phyloP scores from a whole-genome alignment of 2,888 invertebrate genomes.

The Drosophila phalerata region DNA sequence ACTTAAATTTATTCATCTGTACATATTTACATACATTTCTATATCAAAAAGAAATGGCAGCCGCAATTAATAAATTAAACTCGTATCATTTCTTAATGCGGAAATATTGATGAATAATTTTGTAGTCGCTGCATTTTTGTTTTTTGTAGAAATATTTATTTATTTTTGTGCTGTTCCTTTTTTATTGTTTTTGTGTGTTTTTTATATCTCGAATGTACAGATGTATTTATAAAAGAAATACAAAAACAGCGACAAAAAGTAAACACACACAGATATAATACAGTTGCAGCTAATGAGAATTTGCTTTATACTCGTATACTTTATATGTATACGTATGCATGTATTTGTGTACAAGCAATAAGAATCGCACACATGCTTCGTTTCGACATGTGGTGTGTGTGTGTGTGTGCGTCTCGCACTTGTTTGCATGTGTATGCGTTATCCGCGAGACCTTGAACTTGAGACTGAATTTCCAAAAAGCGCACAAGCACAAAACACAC shows the following conservation, averaged over 20 bases:
- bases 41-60: constrained; percentile 40
- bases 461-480: constrained; percentile 86
- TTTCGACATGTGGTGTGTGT: constrained; percentile 8
- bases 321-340: constrained; percentile 17
- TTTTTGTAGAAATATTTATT: constrained; percentile 21
- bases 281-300: constrained; percentile 47
- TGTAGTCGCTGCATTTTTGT: constrained; percentile 45
- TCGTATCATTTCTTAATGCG: constrained; percentile 75
- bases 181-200: constrained; percentile 29
- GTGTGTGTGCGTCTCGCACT: constrained; percentile 54
- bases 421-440: constrained; percentile 76
- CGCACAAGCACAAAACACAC: constrained; percentile 65
- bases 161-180: constrained; percentile 27
- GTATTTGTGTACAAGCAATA: constrained; percentile 39
- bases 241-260: constrained; percentile 57
- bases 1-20: not conserved
- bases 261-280: constrained; percentile 52
- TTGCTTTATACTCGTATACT: constrained; percentile 26
- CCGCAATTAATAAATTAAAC: constrained; percentile 40
- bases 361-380: constrained; percentile 42
- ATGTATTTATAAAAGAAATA: constrained; percentile 26
- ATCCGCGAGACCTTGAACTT: constrained; percentile 86
- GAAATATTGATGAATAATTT: constrained; percentile 71
- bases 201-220: constrained; percentile 6
- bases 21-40: constrained; percentile 13